Evolutionary conservation across 2,113 vertebrate genomes (phyloP).

Genomic region (Diphyllodes magnificus): DNA sequence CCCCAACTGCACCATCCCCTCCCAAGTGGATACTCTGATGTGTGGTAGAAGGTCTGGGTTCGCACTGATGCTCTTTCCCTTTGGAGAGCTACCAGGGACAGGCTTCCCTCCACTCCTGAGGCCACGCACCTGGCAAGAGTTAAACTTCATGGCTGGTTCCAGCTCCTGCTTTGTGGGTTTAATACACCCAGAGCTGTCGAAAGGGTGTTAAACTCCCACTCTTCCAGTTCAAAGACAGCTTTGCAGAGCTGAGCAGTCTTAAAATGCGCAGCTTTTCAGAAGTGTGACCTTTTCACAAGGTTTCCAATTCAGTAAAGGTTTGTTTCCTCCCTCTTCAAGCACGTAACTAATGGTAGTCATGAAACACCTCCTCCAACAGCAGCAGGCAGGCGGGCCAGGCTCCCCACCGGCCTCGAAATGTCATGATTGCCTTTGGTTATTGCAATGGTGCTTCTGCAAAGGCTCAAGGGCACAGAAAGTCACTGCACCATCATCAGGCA

Average conservation of each 20-base stretch:
- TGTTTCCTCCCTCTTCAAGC: constrained; percentile 45
- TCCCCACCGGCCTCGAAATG: background rate
- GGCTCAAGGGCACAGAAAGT: background rate
- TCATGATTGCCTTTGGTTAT: background rate
- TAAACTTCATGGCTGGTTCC: background rate
- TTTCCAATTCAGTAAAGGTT: constrained; percentile 60
- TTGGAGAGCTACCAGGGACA: background rate
- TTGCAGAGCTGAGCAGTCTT: constrained; percentile 56
- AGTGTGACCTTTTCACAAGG: constrained; percentile 64
- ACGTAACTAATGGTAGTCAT: constrained; percentile 22
- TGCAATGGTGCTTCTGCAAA: background rate
- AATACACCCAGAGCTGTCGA: constrained; percentile 2
- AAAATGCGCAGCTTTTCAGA: constrained; percentile 55
- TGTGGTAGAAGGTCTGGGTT: background rate
- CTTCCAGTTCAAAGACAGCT: constrained; percentile 63
- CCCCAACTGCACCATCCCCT: background rate
- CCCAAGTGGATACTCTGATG: background rate
- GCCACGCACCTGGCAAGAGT: background rate
- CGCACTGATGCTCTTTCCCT: background rate
- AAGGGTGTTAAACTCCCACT: constrained; percentile 63
- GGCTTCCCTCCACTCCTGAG: background rate
- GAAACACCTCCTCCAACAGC: constrained; percentile 35
- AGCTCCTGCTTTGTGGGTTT: background rate
- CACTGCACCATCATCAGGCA: background rate
- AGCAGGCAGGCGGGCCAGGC: background rate